These are phyloP conservation scores for Oxyruncus cristatus DNA, from an alignment of 2,113 vertebrate species.

Conservation along the genomic window DNA sequence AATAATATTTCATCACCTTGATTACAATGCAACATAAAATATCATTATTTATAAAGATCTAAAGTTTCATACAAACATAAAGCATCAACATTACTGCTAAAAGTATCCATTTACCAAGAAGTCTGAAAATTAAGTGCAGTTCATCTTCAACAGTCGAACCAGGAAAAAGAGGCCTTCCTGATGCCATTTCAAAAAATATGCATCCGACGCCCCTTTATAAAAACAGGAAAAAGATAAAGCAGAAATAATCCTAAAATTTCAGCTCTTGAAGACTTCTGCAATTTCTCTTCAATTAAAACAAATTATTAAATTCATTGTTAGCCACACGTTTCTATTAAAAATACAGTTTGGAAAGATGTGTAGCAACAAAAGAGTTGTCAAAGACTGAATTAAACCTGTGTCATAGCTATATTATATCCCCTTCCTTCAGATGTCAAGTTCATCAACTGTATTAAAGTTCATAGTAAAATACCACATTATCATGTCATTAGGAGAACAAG, in stretches of 20 bases:
- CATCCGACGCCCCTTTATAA: constrained; percentile 92
- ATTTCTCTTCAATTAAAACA: not conserved
- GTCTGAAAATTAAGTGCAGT: constrained; percentile 95
- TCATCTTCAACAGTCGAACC: constrained; percentile 98
- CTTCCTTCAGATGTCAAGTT: not conserved
- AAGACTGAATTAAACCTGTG: not conserved
- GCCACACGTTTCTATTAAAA: not conserved
- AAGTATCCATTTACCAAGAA: constrained; percentile 83
- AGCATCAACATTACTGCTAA: not conserved
- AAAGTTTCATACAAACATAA: not conserved
- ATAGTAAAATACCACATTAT: not conserved
- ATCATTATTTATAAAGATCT: not conserved
- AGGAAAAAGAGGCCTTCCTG: constrained; percentile 95
- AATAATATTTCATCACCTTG: not conserved
- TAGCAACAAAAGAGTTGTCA: not conserved
- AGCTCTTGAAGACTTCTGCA: not conserved
- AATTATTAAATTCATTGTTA: not conserved
- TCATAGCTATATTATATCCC: not conserved
- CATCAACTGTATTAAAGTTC: not conserved
- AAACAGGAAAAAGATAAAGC: not conserved
- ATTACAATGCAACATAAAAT: not conserved
- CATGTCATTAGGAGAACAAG: not conserved
- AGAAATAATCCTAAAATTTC: not conserved
- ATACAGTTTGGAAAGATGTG: not conserved
- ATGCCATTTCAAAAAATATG: constrained; percentile 99